Evolutionary conservation across 2,113 vertebrate species (phyloP), one percentile per base, ranked within the genome.

Genomic region (Lichenostomus cassidix): DNA sequence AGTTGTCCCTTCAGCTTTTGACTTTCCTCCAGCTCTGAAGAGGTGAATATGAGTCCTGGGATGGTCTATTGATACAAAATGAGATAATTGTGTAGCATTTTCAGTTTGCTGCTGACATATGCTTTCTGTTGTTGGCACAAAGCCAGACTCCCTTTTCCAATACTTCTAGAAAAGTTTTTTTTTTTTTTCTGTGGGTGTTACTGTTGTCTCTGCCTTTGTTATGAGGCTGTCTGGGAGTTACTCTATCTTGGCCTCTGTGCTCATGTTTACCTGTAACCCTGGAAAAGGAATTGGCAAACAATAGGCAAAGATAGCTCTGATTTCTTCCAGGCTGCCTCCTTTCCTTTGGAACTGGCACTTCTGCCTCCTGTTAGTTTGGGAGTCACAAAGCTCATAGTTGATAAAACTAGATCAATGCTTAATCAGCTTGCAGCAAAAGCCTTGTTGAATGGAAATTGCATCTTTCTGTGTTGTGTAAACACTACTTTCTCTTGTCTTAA

Each of bases 401-500:
- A 73, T 83, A 69, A 79, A 91, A 84, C 7, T 62, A 58, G 74
- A 63, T 73, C 90, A 59, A 27, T 71, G 28, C 33, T 74, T 81
- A 55, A 77, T 69, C 67, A 2, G 5, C 35, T 83, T 37, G n/a
- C 44, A 82, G 37, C 25, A 49, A 86, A 47, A 81, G 20, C 68
- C 41, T 44, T 49, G 52, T 31, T 56, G 90, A 88, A 74, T 68
- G 70, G 56, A 49, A 80, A 39, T 87, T 12, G 22, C 35, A 35
- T 86, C n/a, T 52, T 63, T 75, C 52, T 94, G 24, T 78, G 46
- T 73, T 69, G 27, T 29, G 41, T 70, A 90, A 93, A 77, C 63
- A 33, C 17, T 92, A 67, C 22, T 95, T 68, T 95, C 42, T 95
- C 74, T 97, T 96, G 64, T 93, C 84, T 95, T 92, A 77, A 98